Evolutionary conservation across 2,113 vertebrate species (phyloP).

Genomic region (Trichechus manatus): DNA sequence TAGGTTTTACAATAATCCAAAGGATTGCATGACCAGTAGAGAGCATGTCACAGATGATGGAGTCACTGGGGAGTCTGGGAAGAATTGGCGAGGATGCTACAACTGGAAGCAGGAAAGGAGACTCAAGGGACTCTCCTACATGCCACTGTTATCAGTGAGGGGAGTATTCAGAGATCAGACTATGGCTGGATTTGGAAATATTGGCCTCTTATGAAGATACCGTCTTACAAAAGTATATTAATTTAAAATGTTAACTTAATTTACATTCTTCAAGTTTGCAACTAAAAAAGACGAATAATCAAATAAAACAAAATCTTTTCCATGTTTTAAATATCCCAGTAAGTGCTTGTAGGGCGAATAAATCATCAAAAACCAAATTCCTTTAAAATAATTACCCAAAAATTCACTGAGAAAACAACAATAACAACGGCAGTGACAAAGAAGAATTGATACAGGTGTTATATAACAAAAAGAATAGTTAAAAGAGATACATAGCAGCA

Average conservation of each 20-base stretch:
- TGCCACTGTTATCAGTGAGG: background rate
- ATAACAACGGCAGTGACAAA: background rate
- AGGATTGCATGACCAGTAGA: fast-evolving
- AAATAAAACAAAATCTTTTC: background rate
- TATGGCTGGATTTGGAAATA: background rate
- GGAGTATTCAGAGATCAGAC: background rate
- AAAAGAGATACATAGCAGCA: background rate
- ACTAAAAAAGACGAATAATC: background rate
- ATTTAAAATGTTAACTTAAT: background rate
- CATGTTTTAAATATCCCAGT: slow-evolving; percentile 19
- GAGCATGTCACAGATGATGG: background rate
- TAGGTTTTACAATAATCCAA: background rate
- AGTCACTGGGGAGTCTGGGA: background rate
- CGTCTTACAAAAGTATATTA: background rate
- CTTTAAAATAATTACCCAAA: background rate
- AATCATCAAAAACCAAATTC: slow-evolving; percentile 36
- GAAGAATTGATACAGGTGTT: background rate
- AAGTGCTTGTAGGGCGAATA: background rate
- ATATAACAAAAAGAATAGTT: background rate
- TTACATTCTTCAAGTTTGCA: background rate
- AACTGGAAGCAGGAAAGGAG: background rate
- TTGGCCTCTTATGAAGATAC: background rate
- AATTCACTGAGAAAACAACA: slow-evolving; percentile 8
- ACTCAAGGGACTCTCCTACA: background rate
- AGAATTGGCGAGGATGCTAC: background rate